Evolutionary conservation across 2,797 vertebrate species (phyloP), one percentile per base, ranked within the genome.

Genomic region (Phataginus tricuspis): DNA sequence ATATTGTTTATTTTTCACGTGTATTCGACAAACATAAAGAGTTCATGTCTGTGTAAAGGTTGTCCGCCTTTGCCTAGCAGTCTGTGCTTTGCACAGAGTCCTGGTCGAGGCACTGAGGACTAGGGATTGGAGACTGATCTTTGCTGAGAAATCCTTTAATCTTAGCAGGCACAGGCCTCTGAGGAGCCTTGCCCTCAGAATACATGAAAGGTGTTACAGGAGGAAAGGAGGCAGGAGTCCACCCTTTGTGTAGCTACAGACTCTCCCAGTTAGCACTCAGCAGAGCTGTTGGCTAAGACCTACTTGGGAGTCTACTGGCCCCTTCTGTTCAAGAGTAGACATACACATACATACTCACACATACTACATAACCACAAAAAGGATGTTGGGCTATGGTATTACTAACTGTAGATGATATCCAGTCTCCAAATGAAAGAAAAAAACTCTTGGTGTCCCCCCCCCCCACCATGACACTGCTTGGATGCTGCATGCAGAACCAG

Each of bases 331-430:
- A 95, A 95, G 97, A 97, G 96, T 90, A 97, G 72, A 94, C 61
- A 13, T 11, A 75, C 45, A n/a, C 49, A 74, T 16, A 8, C 13
- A 45, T 9, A 74, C 25, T 45, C 37, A 75, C 25, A 89, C 23
- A 91, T 71, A 79, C 97, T 79, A 97, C 93, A 96, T 72, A 87
- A 95, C 91, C 80, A 94, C 97, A 89, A 79, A 98, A 95, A 93
- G 94, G 93, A 92, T 97, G 95, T 83, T 95, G 90, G 94, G 77
- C n/a, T 0, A 97, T 95, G 97, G 98, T 96, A 68, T 98, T 98
- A 85, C 97, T 96, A 95, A 97, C 97, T 98, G 98, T 98, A 98
- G 96, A 97, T 89, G 98, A 97, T 98, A 98, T 97, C 96, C 97
- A 98, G 96, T 97, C 97, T 98, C 97, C 98, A 98, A 97, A 96